These are phyloP conservation scores for Volucella zonaria DNA, from an alignment of 2,888 invertebrate genomes.

Conservation along the genomic window DNA sequence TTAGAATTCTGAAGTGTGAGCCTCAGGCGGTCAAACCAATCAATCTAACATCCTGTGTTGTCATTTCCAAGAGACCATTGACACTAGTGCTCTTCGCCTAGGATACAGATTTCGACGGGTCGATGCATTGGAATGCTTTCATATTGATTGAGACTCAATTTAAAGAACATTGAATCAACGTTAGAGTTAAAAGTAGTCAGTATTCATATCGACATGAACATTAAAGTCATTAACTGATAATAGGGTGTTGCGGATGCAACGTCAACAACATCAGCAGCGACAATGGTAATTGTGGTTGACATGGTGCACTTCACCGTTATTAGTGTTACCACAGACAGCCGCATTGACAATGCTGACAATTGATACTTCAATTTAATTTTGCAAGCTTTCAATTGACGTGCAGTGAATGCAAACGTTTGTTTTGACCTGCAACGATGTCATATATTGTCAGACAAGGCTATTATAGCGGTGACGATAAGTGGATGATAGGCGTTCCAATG, in stretches of 20 bases:
- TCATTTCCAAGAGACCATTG: constrained; percentile 38
- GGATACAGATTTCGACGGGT: not conserved
- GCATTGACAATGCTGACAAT: constrained; percentile 23
- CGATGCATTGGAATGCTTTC: not conserved
- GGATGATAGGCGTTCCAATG: constrained; percentile 4
- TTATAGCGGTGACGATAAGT: constrained; percentile 23
- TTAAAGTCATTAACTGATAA: constrained; percentile 18
- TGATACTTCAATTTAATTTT: constrained; percentile 44
- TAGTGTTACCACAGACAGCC: constrained; percentile 11
- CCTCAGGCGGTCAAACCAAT: constrained; percentile 55
- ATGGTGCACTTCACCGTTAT: constrained; percentile 34
- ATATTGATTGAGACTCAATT: not conserved
- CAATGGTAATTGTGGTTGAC: constrained; percentile 40
- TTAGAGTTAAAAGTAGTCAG: constrained; percentile 5
- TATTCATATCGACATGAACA: not conserved
- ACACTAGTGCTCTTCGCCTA: constrained; percentile 10
- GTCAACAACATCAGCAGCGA: not conserved
- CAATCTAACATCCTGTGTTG: constrained; percentile 59
- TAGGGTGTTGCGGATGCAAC: not conserved
- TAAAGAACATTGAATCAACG: constrained; percentile 19
- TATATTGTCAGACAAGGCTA: not conserved
- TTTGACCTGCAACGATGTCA: constrained; percentile 9
- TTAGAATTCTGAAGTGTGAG: constrained; percentile 48
- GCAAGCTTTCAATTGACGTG: constrained; percentile 21
- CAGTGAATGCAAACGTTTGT: constrained; percentile 15